Evolutionary conservation across 2,888 invertebrate genomes (phyloP).

Genomic region (Leistus spinibarbis): DNA sequence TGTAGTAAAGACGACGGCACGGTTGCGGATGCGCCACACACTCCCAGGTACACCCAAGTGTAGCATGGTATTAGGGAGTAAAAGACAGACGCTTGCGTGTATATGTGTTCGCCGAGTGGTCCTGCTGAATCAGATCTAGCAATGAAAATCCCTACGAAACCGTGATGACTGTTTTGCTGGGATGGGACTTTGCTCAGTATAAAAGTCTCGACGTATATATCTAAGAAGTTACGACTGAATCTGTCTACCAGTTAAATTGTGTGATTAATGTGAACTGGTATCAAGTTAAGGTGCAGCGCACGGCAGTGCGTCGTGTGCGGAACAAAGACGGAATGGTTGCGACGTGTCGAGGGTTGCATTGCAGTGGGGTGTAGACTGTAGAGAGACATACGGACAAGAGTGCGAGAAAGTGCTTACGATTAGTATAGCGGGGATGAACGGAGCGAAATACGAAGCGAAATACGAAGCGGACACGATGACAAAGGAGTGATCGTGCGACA

Average conservation of each 20-base stretch:
- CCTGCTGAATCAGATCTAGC: constrained; percentile 11
- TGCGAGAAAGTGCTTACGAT: background rate
- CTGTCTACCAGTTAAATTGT: constrained; percentile 16
- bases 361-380: background rate
- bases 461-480: background rate
- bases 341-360: background rate
- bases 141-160: constrained; percentile 7
- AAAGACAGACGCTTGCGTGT: constrained; percentile 2
- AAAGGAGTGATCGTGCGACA: constrained; percentile 20
- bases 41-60: background rate
- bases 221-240: constrained; percentile 10
- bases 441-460: background rate
- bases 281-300: constrained; percentile 4
- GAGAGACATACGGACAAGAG: background rate
- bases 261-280: constrained; percentile 22
- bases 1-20: constrained; percentile 42
- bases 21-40: constrained; percentile 2
- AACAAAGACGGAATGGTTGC: background rate
- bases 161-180: background rate
- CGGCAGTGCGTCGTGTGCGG: background rate
- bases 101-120: background rate
- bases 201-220: constrained; percentile 4
- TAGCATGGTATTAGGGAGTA: background rate
- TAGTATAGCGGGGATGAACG: background rate
- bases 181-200: background rate